A percentile compares a stretch with the other conserved stretches of the same genome.
These are phyloP conservation scores for Pleuronectes platessa DNA, from an alignment of 2,113 vertebrate genomes.

Conservation along the genomic window DNA sequence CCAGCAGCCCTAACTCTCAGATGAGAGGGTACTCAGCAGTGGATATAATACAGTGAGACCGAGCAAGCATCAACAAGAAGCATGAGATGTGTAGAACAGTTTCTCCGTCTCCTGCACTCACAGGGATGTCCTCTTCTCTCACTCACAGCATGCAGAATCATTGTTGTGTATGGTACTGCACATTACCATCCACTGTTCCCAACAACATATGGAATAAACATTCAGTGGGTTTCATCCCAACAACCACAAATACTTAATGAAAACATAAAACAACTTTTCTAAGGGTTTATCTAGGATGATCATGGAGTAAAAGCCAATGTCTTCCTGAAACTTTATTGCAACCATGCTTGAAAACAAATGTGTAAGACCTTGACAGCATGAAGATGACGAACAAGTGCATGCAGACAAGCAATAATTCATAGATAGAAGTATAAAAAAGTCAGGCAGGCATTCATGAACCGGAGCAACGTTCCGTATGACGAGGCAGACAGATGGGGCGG, in stretches of 20 bases:
- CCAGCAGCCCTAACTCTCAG: neutral
- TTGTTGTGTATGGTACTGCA: neutral
- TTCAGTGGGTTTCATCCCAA: slow-evolving; percentile 7
- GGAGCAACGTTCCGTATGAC: slow-evolving; percentile 10
- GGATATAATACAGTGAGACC: slow-evolving; percentile 28
- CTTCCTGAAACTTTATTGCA: slow-evolving; percentile 23
- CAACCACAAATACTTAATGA: slow-evolving; percentile 18
- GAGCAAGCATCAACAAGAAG: slow-evolving; percentile 59
- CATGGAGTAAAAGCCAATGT: neutral
- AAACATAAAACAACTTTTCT: slow-evolving; percentile 22
- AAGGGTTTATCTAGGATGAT: slow-evolving; percentile 3
- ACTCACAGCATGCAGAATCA: slow-evolving; percentile 53
- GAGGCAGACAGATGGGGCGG: slow-evolving; percentile 40
- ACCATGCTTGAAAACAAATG: slow-evolving; percentile 63
- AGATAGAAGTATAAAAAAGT: slow-evolving; percentile 16
- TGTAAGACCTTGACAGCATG: slow-evolving; percentile 8
- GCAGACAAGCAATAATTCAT: slow-evolving; percentile 40
- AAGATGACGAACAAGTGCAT: slow-evolving; percentile 48
- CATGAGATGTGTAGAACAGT: slow-evolving; percentile 31
- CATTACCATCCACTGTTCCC: neutral
- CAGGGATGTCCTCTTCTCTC: neutral
- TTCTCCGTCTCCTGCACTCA: slow-evolving; percentile 13
- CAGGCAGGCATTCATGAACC: slow-evolving; percentile 22
- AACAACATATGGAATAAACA: slow-evolving; percentile 29
- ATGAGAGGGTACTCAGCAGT: slow-evolving; percentile 15